Percentiles rank a stretch among this genome's conserved stretches.
Conservation (phyloP, 2,888 invertebrate genomes). For the Synergus japonicus region DNA sequence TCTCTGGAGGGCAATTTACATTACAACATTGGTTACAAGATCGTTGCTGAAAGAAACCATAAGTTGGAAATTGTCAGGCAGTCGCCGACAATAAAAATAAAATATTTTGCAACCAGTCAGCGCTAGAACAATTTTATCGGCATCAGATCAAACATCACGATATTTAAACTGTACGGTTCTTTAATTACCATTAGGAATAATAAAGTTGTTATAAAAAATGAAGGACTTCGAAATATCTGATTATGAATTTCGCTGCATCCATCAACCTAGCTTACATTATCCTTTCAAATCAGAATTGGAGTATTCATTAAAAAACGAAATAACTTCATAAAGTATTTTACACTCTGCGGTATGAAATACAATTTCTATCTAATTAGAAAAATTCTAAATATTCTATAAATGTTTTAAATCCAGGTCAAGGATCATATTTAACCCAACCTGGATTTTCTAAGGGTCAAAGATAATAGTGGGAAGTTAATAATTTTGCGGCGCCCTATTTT, state of each 20-base stretch:
- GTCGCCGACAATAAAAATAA: conserved; percentile 18
- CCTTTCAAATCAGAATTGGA: neutral
- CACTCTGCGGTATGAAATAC: too few species aligned
- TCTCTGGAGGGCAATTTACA: neutral
- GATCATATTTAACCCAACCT: neutral
- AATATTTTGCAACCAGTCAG: conserved; percentile 21
- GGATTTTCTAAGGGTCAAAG: conserved; percentile 1
- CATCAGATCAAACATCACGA: conserved; percentile 23
- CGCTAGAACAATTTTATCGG: conserved; percentile 10
- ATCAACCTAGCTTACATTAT: neutral
- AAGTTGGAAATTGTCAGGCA: conserved; percentile 28
- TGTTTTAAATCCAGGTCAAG: neutral
- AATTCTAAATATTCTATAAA: neutral
- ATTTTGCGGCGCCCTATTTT: conserved; percentile 21
- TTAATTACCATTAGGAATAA: conserved; percentile 33
- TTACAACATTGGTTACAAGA: conserved; percentile 30
- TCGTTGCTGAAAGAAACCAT: conserved; percentile 23
- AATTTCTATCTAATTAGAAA: neutral
- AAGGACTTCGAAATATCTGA: conserved; percentile 4
- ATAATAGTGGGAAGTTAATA: conserved; percentile 2
- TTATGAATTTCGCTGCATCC: conserved; percentile 3
- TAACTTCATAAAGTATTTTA: neutral
- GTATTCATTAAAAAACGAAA: neutral
- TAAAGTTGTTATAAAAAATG: conserved; percentile 30
- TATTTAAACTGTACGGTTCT: conserved; percentile 9